phyloP scores from a whole-genome alignment of 2,797 vertebrate genomes.

The Australoheros facetus region DNA sequence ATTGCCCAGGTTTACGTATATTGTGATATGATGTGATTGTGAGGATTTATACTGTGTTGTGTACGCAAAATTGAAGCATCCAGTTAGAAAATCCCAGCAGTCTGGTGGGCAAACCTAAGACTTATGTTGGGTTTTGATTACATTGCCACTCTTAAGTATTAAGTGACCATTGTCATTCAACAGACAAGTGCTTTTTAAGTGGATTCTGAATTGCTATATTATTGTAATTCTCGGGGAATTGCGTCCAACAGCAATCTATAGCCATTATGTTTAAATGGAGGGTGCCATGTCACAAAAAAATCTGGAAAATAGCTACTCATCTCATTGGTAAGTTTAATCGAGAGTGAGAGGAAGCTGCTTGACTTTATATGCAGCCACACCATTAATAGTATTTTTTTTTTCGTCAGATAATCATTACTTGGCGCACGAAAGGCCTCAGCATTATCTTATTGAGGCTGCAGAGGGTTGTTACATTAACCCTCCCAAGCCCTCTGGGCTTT shows the following conservation, averaged over 20 bases:
- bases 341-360: constrained; percentile 49
- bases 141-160: background rate
- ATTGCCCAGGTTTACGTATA: too few relatives aligned
- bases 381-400: constrained; percentile 42
- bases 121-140: constrained; percentile 2
- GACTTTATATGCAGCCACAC: constrained; percentile 47
- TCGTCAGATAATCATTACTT: constrained; percentile 60
- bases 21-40: too few relatives aligned
- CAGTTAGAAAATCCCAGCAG: background rate
- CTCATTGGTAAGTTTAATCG: constrained; percentile 50
- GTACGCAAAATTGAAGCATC: background rate
- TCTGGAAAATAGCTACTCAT: constrained; percentile 38
- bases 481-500: background rate
- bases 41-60: background rate
- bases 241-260: constrained; percentile 24
- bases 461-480: constrained; percentile 52
- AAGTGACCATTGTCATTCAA: background rate
- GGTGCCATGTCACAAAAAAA: constrained; percentile 3
- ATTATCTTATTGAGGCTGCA: constrained; percentile 63
- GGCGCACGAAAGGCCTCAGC: constrained; percentile 19
- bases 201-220: constrained; percentile 15
- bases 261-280: background rate
- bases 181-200: constrained; percentile 25
- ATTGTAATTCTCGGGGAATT: constrained; percentile 20
- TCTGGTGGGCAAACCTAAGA: background rate